Percentiles rank a stretch among this genome's conserved stretches.
phyloP scores from a whole-genome alignment of 2,113 vertebrate species.

The Phalacrocorax aristotelis region DNA sequence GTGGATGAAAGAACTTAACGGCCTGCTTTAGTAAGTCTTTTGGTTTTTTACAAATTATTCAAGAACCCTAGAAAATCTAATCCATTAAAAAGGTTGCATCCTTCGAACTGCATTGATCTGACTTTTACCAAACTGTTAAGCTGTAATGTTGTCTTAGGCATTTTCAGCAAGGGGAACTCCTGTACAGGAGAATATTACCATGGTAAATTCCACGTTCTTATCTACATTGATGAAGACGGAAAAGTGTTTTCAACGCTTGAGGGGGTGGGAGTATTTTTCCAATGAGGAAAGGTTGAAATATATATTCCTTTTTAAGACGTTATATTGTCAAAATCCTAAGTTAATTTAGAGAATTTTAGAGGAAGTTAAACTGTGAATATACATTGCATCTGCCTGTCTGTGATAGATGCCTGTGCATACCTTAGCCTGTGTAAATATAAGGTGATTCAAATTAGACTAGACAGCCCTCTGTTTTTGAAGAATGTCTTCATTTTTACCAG shows the following conservation, averaged over 20 bases:
- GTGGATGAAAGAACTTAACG: not conserved
- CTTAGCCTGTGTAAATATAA: not conserved
- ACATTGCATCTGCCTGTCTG: not conserved
- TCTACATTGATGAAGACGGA: not conserved
- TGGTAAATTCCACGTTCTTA: constrained; percentile 10
- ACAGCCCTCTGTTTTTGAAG: not conserved
- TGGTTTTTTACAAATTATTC: not conserved
- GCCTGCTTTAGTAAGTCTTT: not conserved
- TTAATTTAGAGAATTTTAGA: not conserved
- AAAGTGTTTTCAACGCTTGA: constrained; percentile 20
- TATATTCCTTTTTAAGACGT: not conserved
- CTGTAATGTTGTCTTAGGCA: not conserved
- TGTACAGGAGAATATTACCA: not conserved
- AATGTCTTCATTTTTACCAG: not conserved
- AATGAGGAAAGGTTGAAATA: constrained; percentile 19
- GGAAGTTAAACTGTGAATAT: not conserved
- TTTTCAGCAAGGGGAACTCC: not conserved
- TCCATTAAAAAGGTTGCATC: not conserved
- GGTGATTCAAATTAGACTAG: not conserved
- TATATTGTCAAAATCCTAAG: constrained; percentile 18
- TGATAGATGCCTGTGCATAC: not conserved
- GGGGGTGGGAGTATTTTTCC: constrained; percentile 8
- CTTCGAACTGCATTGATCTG: not conserved
- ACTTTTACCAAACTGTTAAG: not conserved
- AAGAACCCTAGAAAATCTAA: not conserved